Percentiles rank a stretch among this genome's conserved stretches.
Conservation (phyloP, 2,113 vertebrate genomes). For the Atherinomorus stipes region DNA sequence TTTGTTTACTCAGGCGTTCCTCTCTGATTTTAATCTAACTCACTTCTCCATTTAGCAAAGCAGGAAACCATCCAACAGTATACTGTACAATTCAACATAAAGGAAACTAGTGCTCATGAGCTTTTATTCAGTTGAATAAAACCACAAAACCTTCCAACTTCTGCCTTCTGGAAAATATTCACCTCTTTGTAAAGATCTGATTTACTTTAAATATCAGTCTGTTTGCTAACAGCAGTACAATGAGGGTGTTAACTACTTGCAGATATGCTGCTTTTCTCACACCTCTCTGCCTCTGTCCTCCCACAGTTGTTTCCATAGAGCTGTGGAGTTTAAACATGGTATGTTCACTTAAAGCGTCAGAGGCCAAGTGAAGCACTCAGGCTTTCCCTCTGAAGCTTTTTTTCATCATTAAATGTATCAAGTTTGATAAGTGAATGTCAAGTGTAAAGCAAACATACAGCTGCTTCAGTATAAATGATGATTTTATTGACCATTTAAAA, state of each 20-base stretch:
- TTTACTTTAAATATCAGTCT: background rate
- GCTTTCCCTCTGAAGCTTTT: background rate
- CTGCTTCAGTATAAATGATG: too few species aligned
- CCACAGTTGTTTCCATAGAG: slow-evolving; percentile 56
- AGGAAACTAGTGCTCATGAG: background rate
- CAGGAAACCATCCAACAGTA: slow-evolving; percentile 32
- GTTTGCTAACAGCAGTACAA: background rate
- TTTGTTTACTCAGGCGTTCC: slow-evolving; percentile 62
- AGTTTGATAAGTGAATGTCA: background rate
- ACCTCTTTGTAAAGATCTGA: background rate
- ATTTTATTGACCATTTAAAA: too few species aligned
- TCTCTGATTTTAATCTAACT: slow-evolving; percentile 66
- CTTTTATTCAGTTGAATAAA: background rate
- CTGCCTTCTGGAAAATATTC: background rate
- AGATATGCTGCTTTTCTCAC: background rate
- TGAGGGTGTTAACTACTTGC: background rate
- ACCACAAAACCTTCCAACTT: background rate
- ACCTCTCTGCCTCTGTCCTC: slow-evolving; percentile 20
- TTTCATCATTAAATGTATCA: background rate
- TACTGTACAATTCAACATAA: background rate
- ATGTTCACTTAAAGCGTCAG: slow-evolving; percentile 32
- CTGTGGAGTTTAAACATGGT: slow-evolving; percentile 2
- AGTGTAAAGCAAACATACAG: too few species aligned
- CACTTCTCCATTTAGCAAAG: slow-evolving; percentile 38
- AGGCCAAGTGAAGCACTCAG: slow-evolving; percentile 22